Conservation (phyloP, 2,113 vertebrate genomes). For the Nycticryphes semicollaris region DNA sequence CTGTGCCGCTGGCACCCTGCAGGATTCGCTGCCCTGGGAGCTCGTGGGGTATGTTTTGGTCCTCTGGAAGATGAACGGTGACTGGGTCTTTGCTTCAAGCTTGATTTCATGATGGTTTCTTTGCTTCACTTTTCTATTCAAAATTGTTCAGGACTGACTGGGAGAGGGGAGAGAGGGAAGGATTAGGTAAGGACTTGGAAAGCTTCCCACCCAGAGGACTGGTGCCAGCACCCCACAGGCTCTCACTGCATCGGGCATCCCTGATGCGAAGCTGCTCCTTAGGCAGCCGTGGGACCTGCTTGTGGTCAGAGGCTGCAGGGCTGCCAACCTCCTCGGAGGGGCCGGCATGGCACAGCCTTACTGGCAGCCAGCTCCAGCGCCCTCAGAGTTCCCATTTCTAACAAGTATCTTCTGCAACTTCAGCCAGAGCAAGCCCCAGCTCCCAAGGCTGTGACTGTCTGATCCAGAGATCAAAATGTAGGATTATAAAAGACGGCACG, state of each 20-base stretch:
- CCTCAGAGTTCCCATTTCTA: background rate
- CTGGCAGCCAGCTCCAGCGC: background rate
- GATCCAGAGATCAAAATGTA: background rate
- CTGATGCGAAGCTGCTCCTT: background rate
- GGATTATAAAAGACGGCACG: background rate
- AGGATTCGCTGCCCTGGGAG: background rate
- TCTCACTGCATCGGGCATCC: accelerated
- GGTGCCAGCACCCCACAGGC: background rate
- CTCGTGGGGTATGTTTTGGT: accelerated
- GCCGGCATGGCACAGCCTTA: background rate
- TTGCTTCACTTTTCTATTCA: background rate
- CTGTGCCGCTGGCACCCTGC: background rate
- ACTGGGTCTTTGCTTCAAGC: background rate
- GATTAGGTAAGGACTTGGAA: slow-evolving; percentile 22
- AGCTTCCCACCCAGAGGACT: background rate
- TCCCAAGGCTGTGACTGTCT: background rate
- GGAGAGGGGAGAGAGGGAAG: background rate
- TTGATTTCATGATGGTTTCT: background rate
- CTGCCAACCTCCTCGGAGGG: background rate
- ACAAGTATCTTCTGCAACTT: background rate
- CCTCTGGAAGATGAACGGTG: background rate
- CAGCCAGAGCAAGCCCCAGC: background rate
- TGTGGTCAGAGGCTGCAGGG: background rate
- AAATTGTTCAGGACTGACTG: background rate
- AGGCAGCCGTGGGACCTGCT: background rate